These are phyloP conservation scores for Trematocara nigrifrons DNA, from an alignment of 2,113 vertebrate genomes.

Conservation along the genomic window DNA sequence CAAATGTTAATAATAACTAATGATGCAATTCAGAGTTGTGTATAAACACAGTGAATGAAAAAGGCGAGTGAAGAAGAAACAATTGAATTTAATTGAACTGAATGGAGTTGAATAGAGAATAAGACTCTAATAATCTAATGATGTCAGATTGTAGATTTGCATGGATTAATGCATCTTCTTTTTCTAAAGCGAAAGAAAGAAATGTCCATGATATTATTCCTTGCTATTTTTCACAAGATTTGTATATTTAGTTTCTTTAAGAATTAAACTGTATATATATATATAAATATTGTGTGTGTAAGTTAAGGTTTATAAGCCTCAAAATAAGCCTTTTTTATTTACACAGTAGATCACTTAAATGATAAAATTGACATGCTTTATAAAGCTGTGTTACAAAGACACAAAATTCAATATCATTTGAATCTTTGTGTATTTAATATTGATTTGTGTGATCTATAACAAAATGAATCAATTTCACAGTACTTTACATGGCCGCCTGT, in stretches of 20 bases:
- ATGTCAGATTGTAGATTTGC: not conserved
- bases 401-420: slow-evolving; percentile 55
- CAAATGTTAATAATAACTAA: not conserved
- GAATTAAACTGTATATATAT: not conserved
- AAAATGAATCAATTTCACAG: slow-evolving; percentile 61
- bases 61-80: not conserved
- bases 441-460: slow-evolving; percentile 55
- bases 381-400: slow-evolving; percentile 28
- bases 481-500: slow-evolving; percentile 24
- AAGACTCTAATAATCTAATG: not conserved
- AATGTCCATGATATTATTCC: not conserved
- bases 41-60: not conserved
- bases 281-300: not conserved
- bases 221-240: not conserved
- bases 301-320: not conserved
- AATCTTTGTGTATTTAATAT: slow-evolving; percentile 55
- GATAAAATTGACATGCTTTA: slow-evolving; percentile 45
- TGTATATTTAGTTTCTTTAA: not conserved
- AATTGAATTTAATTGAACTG: not conserved
- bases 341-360: slow-evolving; percentile 38
- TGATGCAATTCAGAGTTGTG: not conserved
- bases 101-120: not conserved
- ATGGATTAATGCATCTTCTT: not conserved
- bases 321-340: slow-evolving; percentile 28
- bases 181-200: not conserved